phyloP scores from a whole-genome alignment of 2,113 vertebrate genomes.

The Vicugna pacos region DNA sequence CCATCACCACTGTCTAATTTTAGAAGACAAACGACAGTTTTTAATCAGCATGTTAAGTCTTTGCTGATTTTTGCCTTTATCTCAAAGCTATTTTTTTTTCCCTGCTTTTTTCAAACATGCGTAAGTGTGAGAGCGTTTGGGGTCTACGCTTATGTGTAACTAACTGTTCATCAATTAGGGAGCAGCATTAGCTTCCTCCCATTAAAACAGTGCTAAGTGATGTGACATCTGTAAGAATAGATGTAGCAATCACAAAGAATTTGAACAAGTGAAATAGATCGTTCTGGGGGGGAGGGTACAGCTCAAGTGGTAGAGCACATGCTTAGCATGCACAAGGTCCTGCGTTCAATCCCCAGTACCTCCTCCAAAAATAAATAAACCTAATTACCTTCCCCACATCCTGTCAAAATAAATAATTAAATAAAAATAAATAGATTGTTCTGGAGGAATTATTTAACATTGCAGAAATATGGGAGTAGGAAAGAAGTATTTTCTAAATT shows the following conservation, averaged over 20 bases:
- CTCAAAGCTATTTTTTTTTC: conserved; percentile 45
- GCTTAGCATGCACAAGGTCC: no score
- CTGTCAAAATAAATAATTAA: not conserved
- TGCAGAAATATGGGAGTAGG: not conserved
- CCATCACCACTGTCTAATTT: not conserved
- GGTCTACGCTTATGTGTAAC: conserved; percentile 64
- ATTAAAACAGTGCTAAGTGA: conserved; percentile 72
- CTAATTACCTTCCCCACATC: no score
- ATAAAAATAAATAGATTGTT: conserved; percentile 14
- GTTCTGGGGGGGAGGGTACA: no score
- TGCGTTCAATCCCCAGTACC: no score
- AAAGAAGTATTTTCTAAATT: not conserved
- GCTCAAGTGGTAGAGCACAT: no score
- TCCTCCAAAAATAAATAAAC: no score
- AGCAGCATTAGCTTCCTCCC: conserved; percentile 80
- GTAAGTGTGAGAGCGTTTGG: conserved; percentile 56
- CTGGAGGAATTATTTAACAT: conserved; percentile 14
- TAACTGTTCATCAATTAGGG: conserved; percentile 81
- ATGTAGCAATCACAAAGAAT: conserved; percentile 32
- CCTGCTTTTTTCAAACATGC: conserved; percentile 29
- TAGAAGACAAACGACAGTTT: conserved; percentile 45
- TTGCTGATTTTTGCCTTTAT: conserved; percentile 45
- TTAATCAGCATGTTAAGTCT: conserved; percentile 30
- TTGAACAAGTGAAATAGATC: conserved; percentile 20
- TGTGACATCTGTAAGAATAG: conserved; percentile 67